Evolutionary conservation across 1,140 invertebrate genomes (phyloP), one percentile per base, ranked within the genome.

Genomic region (Sitodiplosis mosellana): DNA sequence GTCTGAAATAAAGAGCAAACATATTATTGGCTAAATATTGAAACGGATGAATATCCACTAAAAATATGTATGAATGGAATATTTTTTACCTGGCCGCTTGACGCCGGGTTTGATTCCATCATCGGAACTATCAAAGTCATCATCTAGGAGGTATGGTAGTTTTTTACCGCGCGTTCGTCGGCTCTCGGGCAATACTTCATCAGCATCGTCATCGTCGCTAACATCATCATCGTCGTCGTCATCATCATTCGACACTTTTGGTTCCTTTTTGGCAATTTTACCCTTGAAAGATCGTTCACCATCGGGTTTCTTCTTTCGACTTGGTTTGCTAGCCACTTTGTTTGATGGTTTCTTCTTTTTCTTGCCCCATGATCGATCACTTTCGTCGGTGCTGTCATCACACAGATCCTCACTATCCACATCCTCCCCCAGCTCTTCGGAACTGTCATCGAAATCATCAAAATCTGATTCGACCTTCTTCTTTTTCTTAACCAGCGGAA

Each of bases 91-190:
- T 0, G 62, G 62, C 14, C 62, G 53, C 18, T 59, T 52, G 1
- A 64, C 61, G 1, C 62, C 62, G 0, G 62, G 62, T 70, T 78
- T 50, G 66, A 77, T 59, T 69, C 78, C 53, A 70, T 67, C 51
- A 69, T 63, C 61, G 1, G 60, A 62, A 42, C 59, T 63, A 45
- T 61, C 59, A 7, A 47, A 45, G 36, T 61, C 60, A 14, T 64
- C 61, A 48, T 61, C 62, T 37, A 63, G 56, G 10, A 81, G 78
- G 56, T 81, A 83, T 54, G 78, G 80, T 40, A 81, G 78, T 55
- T 80, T 79, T 22, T 76, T 71, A 2, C 80, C 80, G 43, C 80
- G 68, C 2, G 79, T 81, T 27, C 22, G 20, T 5, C 43, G 14
- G 6, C 43, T 17, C 17, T 65, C 68, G 20, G 69, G 69, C 3